Percentiles rank a stretch among this genome's conserved stretches.
These are phyloP conservation scores for Yponomeuta evonymella DNA, from an alignment of 2,888 invertebrate genomes.

Conservation along the genomic window DNA sequence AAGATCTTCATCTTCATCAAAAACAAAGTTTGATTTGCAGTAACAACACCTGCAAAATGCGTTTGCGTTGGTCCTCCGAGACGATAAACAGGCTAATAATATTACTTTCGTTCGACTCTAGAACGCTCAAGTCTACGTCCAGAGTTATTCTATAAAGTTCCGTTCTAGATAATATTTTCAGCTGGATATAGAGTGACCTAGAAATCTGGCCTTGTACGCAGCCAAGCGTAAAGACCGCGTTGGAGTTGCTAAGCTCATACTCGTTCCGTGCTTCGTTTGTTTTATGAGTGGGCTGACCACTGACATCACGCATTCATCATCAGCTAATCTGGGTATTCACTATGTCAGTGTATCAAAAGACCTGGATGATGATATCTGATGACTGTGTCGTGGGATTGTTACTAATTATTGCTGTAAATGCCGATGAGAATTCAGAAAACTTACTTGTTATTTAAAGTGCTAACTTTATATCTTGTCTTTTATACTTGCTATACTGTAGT, in stretches of 20 bases:
- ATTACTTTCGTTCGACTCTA: background rate
- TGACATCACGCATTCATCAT: background rate
- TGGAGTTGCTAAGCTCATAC: background rate
- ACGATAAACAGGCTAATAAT: background rate
- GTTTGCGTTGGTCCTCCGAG: background rate
- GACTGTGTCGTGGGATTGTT: too few species aligned
- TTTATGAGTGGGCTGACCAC: background rate
- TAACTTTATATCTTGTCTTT: too few species aligned
- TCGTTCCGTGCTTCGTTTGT: conserved; percentile 31
- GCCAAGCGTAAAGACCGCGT: background rate
- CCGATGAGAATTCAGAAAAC: too few species aligned
- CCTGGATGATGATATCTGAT: too few species aligned
- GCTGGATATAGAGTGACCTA: conserved; percentile 27
- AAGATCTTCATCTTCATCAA: background rate
- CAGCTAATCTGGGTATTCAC: background rate
- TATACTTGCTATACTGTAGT: too few species aligned
- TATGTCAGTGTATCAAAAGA: background rate
- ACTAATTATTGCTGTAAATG: too few species aligned
- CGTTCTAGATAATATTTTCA: conserved; percentile 13
- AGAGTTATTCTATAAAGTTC: background rate
- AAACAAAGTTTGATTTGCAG: background rate
- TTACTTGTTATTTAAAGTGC: too few species aligned
- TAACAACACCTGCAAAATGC: background rate
- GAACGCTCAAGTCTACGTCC: background rate
- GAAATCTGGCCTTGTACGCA: conserved; percentile 37